A percentile compares a stretch with the other conserved stretches of the same genome.
These are phyloP conservation scores for Nothoprocta pentlandii DNA, from an alignment of 2,113 vertebrate genomes.

Conservation along the genomic window DNA sequence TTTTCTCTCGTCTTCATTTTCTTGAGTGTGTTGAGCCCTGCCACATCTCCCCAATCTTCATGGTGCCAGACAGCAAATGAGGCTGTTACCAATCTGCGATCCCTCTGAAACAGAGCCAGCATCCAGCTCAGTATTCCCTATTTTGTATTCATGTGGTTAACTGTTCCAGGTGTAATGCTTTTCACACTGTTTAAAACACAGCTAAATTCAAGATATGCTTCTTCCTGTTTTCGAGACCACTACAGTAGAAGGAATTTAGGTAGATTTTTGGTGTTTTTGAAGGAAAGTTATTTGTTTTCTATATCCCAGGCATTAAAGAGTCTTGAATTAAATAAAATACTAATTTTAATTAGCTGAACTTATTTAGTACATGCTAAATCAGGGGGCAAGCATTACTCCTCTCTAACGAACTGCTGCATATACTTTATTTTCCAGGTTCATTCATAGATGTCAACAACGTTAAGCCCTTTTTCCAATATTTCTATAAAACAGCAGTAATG, in stretches of 20 bases:
- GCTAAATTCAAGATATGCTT: not conserved
- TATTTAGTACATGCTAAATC: not conserved
- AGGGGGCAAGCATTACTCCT: not conserved
- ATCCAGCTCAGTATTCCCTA: not conserved
- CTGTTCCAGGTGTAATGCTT: not conserved
- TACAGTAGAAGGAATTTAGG: not conserved
- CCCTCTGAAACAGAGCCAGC: not conserved
- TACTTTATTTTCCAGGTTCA: not conserved
- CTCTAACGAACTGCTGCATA: not conserved
- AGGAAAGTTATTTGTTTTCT: not conserved
- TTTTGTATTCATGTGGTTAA: fast-evolving
- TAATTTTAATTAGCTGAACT: not conserved
- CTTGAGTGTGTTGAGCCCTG: not conserved
- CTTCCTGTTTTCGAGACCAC: not conserved
- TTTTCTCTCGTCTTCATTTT: not conserved
- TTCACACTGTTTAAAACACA: not conserved
- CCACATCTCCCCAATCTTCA: fast-evolving
- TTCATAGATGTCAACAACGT: not conserved
- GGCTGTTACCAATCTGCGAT: not conserved
- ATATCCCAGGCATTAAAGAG: not conserved
- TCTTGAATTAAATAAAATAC: not conserved
- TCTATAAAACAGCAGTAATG: not conserved
- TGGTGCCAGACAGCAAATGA: not conserved
- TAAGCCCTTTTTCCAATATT: not conserved
- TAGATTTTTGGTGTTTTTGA: not conserved